phyloP scores from a whole-genome alignment of 2,113 vertebrate species.

The Oostethus manadensis region DNA sequence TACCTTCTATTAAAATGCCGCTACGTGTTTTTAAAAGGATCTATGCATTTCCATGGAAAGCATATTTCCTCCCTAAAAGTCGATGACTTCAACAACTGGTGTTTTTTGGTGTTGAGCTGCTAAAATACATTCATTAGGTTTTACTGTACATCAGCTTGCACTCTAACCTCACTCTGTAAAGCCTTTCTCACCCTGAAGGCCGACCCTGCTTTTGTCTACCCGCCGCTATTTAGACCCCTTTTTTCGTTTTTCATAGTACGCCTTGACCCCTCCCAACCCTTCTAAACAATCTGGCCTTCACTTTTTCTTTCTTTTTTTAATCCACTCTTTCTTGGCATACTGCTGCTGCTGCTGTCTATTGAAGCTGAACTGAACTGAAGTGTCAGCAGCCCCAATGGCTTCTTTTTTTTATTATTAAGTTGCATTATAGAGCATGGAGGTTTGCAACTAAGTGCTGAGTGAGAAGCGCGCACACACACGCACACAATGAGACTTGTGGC shows the following conservation, averaged over 20 bases:
- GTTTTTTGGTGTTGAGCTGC: constrained; percentile 3
- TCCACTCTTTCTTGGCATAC: constrained; percentile 62
- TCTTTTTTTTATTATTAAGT: constrained; percentile 51
- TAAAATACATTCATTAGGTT: constrained; percentile 28
- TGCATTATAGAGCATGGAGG: constrained; percentile 50
- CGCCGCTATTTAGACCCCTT: constrained; percentile 37
- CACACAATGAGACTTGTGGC: constrained; percentile 36
- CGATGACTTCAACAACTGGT: no score
- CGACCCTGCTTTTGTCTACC: constrained; percentile 42
- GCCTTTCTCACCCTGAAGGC: constrained; percentile 34
- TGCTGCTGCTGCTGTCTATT: constrained; percentile 49
- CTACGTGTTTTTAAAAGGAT: no score
- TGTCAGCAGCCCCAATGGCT: constrained; percentile 51
- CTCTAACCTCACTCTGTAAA: constrained; percentile 44
- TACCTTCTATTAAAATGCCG: no score
- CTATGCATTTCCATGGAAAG: no score
- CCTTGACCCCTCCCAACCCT: constrained; percentile 33
- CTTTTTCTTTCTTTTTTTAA: constrained; percentile 50
- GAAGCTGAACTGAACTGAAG: constrained; percentile 63
- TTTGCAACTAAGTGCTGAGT: constrained; percentile 12
- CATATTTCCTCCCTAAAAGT: no score
- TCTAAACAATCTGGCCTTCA: constrained; percentile 27
- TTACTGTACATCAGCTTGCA: constrained; percentile 20
- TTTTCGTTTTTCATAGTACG: constrained; percentile 54
- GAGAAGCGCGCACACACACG: constrained; percentile 6